Percentiles rank a stretch among this genome's conserved stretches.
Evolutionary conservation across 2,113 vertebrate species (phyloP).

Genomic region (Ascaphus truei): DNA sequence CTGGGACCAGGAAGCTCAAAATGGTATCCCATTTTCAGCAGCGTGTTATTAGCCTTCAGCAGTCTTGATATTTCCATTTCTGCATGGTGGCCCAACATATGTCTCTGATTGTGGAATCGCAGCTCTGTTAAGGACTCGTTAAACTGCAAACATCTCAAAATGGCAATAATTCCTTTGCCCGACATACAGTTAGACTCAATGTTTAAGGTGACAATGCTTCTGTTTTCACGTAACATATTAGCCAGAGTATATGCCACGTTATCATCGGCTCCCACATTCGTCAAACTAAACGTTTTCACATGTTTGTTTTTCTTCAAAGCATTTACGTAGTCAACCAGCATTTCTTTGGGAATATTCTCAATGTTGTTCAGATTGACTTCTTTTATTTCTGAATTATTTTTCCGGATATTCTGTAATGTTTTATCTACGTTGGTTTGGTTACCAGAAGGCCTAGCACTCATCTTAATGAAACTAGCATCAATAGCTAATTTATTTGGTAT

Average conservation of each 20-base stretch:
- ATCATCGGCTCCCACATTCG: slow-evolving; percentile 91
- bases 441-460: slow-evolving; percentile 90
- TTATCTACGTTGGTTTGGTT: slow-evolving; percentile 92
- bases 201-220: slow-evolving; percentile 85
- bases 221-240: slow-evolving; percentile 94
- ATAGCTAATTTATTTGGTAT: slow-evolving; percentile 79
- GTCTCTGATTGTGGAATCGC: slow-evolving; percentile 97
- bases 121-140: slow-evolving; percentile 90
- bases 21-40: slow-evolving; percentile 95
- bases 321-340: slow-evolving; percentile 87
- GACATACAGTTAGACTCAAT: slow-evolving; percentile 92
- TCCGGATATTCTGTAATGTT: slow-evolving; percentile 78
- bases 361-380: slow-evolving; percentile 97
- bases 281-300: slow-evolving; percentile 82
- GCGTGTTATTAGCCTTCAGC: slow-evolving; percentile 86
- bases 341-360: slow-evolving; percentile 95
- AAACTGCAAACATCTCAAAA: slow-evolving; percentile 93
- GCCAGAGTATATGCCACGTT: slow-evolving; percentile 79
- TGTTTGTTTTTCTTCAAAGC: slow-evolving; percentile 90
- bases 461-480: slow-evolving; percentile 77
- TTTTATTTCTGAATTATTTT: slow-evolving; percentile 77
- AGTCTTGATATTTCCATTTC: slow-evolving; percentile 94
- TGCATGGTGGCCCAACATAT: slow-evolving; percentile 92
- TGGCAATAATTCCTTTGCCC: slow-evolving; percentile 87
- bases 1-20: slow-evolving; percentile 90